phyloP scores from a whole-genome alignment of 53 echinoderm and acorn worm species.

The Holothuria leucospilota region DNA sequence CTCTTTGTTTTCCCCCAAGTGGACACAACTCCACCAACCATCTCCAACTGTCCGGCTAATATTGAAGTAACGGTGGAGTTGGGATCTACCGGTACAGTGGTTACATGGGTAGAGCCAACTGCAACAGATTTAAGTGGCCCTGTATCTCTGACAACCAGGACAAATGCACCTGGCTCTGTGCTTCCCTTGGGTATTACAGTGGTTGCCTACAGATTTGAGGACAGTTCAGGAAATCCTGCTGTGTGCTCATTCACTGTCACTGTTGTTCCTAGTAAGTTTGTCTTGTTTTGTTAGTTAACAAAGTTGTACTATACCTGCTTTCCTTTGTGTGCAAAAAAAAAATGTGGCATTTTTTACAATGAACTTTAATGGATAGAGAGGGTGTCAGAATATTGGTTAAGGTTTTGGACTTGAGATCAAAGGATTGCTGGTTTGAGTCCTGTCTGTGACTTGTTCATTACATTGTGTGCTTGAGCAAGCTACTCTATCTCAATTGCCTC shows the following conservation, averaged over 20 bases:
- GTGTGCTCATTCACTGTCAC: constrained; percentile 60
- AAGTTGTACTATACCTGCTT: no score
- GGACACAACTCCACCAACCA: not conserved
- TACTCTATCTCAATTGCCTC: no score
- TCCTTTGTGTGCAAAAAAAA: no score
- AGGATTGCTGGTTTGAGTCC: no score
- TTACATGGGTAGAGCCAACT: constrained; percentile 55
- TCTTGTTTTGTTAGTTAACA: no score
- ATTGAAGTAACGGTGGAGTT: constrained; percentile 45
- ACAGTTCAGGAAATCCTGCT: constrained; percentile 18
- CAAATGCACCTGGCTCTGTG: constrained; percentile 24
- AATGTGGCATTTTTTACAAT: no score
- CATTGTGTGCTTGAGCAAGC: no score
- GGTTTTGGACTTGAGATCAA: no score
- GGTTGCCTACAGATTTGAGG: constrained; percentile 64
- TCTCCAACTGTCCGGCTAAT: constrained; percentile 27
- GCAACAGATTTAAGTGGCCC: constrained; percentile 50
- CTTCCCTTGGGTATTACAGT: not conserved
- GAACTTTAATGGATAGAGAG: no score
- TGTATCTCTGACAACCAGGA: not conserved
- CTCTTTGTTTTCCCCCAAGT: no score
- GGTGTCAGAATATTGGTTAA: no score
- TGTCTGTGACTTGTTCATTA: no score
- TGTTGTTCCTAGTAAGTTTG: constrained; percentile 50
- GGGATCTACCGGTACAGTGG: constrained; percentile 42